Evolutionary conservation across 2,888 invertebrate species (phyloP), one percentile per base, ranked within the genome.

Genomic region (Ennomos erosarius): DNA sequence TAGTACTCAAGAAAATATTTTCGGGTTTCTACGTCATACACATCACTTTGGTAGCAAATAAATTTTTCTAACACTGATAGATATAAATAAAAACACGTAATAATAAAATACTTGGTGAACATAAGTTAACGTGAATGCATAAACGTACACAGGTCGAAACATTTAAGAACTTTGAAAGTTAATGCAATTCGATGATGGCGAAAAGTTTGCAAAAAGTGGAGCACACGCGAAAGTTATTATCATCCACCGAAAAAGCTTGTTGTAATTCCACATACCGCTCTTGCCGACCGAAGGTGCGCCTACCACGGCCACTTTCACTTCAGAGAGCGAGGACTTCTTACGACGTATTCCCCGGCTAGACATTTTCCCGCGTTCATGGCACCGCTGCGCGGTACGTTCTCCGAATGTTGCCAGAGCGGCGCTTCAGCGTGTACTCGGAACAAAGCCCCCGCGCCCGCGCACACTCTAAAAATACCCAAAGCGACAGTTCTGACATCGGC

Each of bases 231-330:
- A 45, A 26, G 13, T 55, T 37, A 9, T 55, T 37, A 9, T n/a
- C 10, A 9, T 6, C n/a, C 2, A 47, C 16, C 13, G 44, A 46
- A 16, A 9, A 40, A 10, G 11, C 26, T 26, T 26, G 26, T 26
- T 26, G 26, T 26, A 26, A 26, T 26, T 26, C n/a, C 12, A 93
- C 95, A 91, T 94, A 98, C 98, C 98, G 88, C 97, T 98, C 93
- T 98, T 98, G 64, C 98, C 98, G 68, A 98, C 98, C 66, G 96
- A 96, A 11, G 97, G 96, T 57, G 97, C 97, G 56, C 98, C 98
- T 69, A 98, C 93, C 71, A 98, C 97, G 42, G 97, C 97, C 74
- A 98, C 96, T 93, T 98, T 98, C 69, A 98, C 96, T 92, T 98
- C 98, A 62, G 96, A 95, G 66, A 98, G 93, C 72, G 97, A 96